A percentile compares a stretch with the other conserved stretches of the same genome.
phyloP scores from a whole-genome alignment of 2,888 invertebrate genomes.

The Megalurothrips usitatus region DNA sequence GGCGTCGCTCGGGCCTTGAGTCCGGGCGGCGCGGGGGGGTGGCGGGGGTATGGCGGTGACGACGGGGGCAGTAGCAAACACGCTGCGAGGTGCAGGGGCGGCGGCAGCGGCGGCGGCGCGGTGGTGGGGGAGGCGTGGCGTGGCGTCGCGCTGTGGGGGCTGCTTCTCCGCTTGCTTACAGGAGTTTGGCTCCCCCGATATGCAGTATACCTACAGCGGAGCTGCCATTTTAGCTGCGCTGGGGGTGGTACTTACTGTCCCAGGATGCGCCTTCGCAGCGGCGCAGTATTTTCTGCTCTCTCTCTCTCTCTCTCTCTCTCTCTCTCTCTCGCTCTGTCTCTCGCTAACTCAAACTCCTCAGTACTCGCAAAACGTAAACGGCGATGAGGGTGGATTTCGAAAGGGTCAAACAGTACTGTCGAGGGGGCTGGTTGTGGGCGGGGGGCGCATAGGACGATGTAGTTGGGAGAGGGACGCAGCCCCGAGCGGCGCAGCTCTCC shows the following conservation, averaged over 20 bases:
- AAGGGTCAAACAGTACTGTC: not conserved
- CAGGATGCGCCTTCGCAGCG: not conserved
- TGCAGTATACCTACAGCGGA: too few species aligned
- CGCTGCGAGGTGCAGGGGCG: not conserved
- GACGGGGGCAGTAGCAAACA: not conserved
- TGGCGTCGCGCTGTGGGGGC: not conserved
- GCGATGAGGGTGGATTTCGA: not conserved
- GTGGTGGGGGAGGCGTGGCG: not conserved
- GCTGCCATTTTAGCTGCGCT: too few species aligned
- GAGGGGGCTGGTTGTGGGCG: not conserved
- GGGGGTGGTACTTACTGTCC: too few species aligned
- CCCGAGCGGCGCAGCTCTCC: not conserved
- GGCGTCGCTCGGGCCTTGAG: constrained; percentile 14
- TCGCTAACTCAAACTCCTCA: not conserved
- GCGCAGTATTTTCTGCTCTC: not conserved
- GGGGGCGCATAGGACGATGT: not conserved
- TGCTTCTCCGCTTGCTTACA: not conserved
- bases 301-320: constrained; percentile 10
- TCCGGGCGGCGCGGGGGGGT: not conserved
- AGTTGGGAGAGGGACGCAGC: not conserved
- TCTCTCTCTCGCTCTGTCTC: constrained; percentile 1
- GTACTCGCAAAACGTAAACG: not conserved
- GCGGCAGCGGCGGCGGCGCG: not conserved
- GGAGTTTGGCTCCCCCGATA: not conserved
- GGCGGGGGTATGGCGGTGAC: not conserved